These are phyloP conservation scores for Gastrophysa polygoni DNA, from an alignment of 2,888 invertebrate genomes.

Conservation along the genomic window DNA sequence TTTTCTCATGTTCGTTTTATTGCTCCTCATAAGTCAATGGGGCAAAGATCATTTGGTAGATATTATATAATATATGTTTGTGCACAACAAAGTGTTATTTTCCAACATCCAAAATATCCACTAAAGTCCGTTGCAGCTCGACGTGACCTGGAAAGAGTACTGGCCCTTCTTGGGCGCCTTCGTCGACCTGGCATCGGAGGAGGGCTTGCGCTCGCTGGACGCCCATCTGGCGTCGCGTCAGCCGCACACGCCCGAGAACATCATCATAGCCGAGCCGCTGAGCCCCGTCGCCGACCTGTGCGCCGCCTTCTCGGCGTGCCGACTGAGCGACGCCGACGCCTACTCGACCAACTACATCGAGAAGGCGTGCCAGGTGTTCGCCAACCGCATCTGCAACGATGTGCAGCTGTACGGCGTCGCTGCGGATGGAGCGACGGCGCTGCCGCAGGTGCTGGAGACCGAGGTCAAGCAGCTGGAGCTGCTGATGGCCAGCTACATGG, in stretches of 20 bases:
- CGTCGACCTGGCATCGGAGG: slow-evolving; percentile 74
- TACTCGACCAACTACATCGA: slow-evolving; percentile 64
- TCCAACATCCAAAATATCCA: no score
- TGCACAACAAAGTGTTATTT: no score
- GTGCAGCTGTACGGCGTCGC: slow-evolving; percentile 56
- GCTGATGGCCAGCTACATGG: slow-evolving; percentile 71
- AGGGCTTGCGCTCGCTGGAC: slow-evolving; percentile 79
- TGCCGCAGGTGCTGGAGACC: slow-evolving; percentile 65
- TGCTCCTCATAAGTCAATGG: no score
- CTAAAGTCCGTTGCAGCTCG: slow-evolving; percentile 52
- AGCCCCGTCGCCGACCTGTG: slow-evolving; percentile 69
- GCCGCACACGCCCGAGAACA: neutral
- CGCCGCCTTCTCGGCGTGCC: slow-evolving; percentile 64
- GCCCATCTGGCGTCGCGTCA: slow-evolving; percentile 64
- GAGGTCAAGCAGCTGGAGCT: slow-evolving; percentile 73
- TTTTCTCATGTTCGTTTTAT: no score
- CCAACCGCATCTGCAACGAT: slow-evolving; percentile 71
- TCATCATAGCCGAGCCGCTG: slow-evolving; percentile 27
- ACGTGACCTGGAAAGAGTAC: slow-evolving; percentile 87
- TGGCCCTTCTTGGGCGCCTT: slow-evolving; percentile 90
- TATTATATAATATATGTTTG: no score
- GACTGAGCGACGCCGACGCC: slow-evolving; percentile 52
- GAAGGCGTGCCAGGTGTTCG: slow-evolving; percentile 69
- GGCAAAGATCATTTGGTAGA: no score
- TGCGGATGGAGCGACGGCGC: slow-evolving; percentile 27